Evolutionary conservation across 2,113 vertebrate genomes (phyloP), one percentile per base, ranked within the genome.

Genomic region (Willisornis vidua): DNA sequence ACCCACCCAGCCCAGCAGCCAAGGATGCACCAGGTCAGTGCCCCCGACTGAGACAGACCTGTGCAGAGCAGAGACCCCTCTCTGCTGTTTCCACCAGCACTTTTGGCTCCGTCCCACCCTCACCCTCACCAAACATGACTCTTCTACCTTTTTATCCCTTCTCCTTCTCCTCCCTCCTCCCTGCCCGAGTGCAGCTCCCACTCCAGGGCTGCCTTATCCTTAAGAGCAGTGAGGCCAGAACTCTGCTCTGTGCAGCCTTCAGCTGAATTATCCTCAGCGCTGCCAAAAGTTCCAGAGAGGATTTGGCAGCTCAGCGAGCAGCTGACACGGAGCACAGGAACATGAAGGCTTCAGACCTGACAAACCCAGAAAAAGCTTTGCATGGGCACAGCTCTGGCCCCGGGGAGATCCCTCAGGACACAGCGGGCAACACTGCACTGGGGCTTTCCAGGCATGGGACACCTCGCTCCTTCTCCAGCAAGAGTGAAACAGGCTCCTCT

Each of bases 231-330:
- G 73, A 51, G 31, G 59, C 66, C 74, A 66, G 59, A 71, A 1
- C 48, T 85, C 70, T 75, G 72, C 59, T 90, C 52, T 4, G 4
- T 55, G 28, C 88, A 70, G 85, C 90, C 72, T 94, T 94, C 94
- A 86, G 79, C 48, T 88, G 57, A 74, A 93, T 74, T 86, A 90
- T 72, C 46, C 22, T 29, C 88, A 41, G 55, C 71, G 25, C 0
- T 66, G 58, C 43, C 55, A 23, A 51, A 87, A 80, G 35, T 67
- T 93, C 80, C 41, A 80, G 59, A 82, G 59, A 91, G 65, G 83
- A 87, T 82, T 17, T 96, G 95, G 83, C 95, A 91, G 87, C 75
- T 93, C 87, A 80, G 92, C 82, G 25, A 89, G 77, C 86, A 88
- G 82, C 68, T 75, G 87, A 66, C 68, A 28, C 33, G 13, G 41